These are phyloP conservation scores for Bujurquina vittata DNA, from an alignment of 2,113 vertebrate species.

Conservation along the genomic window DNA sequence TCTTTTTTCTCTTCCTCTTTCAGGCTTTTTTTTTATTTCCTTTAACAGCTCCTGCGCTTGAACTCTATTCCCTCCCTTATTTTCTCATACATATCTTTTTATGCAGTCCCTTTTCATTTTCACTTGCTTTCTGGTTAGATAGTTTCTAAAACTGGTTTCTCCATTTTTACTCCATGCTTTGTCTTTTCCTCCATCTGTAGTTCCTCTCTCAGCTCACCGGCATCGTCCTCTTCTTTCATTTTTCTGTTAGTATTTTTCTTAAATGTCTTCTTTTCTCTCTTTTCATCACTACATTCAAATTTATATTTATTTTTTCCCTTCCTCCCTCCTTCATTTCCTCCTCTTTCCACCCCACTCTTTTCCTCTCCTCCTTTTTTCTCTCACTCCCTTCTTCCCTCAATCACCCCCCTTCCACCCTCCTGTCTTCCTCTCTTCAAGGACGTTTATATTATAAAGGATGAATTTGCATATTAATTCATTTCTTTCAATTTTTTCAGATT, in stretches of 20 bases:
- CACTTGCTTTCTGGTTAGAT: neutral
- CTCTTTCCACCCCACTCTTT: neutral
- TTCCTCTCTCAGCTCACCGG: neutral
- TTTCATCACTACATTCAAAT: neutral
- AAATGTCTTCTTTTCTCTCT: neutral
- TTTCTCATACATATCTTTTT: neutral
- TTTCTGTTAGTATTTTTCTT: neutral
- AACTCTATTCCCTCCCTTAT: neutral
- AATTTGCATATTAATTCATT: constrained; percentile 99
- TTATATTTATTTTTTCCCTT: neutral
- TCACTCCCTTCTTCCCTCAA: too few species aligned
- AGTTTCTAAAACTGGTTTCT: too few species aligned
- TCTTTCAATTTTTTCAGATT: constrained; percentile 99
- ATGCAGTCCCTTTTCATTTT: neutral
- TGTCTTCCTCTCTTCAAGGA: constrained; percentile 87
- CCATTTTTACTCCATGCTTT: neutral
- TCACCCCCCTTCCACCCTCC: constrained; percentile 62
- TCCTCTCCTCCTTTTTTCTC: neutral
- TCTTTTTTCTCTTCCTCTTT: too few species aligned
- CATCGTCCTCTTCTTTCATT: neutral
- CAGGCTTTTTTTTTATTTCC: too few species aligned
- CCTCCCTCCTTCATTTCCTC: neutral
- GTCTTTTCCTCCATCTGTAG: too few species aligned
- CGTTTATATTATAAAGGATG: constrained; percentile 99
- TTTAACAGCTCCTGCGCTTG: too few species aligned